A percentile compares a stretch with the other conserved stretches of the same genome.
These are phyloP conservation scores for Gallinago jamesoni DNA, from an alignment of 2,113 vertebrate species.

Conservation along the genomic window DNA sequence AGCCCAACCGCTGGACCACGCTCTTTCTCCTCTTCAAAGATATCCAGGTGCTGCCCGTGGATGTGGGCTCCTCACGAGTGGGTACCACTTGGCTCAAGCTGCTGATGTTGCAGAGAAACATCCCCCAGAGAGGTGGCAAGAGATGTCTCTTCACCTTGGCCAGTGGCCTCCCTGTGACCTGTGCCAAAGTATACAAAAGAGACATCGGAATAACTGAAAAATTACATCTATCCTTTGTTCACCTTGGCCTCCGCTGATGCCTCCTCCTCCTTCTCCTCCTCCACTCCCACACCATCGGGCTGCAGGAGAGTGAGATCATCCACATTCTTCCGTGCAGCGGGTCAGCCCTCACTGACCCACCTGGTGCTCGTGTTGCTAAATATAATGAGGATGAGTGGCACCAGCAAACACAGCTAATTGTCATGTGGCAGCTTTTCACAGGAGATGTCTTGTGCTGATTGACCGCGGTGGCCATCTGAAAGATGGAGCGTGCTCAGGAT, in stretches of 20 bases:
- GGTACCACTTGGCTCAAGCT: neutral
- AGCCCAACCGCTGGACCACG: neutral
- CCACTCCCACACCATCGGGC: rapidly evolving
- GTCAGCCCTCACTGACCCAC: neutral
- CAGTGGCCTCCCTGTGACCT: neutral
- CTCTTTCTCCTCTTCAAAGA: neutral
- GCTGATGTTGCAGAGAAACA: neutral
- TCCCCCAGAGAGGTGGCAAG: neutral
- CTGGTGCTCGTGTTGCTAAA: conserved; percentile 16
- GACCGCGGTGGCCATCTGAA: neutral
- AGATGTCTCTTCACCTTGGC: neutral
- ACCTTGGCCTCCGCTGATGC: neutral
- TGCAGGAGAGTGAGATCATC: neutral
- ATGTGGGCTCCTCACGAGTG: neutral
- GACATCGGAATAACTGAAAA: neutral
- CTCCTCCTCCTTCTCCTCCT: neutral
- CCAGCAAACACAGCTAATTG: neutral
- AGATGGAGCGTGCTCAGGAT: neutral
- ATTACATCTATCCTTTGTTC: neutral
- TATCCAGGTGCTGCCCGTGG: neutral
- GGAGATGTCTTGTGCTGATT: neutral
- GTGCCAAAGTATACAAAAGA: neutral
- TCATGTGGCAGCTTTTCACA: neutral
- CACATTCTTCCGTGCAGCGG: neutral
- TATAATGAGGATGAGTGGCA: conserved; percentile 10